Evolutionary conservation across 2,113 vertebrate genomes (phyloP).

Genomic region (Xyrauchen texanus): DNA sequence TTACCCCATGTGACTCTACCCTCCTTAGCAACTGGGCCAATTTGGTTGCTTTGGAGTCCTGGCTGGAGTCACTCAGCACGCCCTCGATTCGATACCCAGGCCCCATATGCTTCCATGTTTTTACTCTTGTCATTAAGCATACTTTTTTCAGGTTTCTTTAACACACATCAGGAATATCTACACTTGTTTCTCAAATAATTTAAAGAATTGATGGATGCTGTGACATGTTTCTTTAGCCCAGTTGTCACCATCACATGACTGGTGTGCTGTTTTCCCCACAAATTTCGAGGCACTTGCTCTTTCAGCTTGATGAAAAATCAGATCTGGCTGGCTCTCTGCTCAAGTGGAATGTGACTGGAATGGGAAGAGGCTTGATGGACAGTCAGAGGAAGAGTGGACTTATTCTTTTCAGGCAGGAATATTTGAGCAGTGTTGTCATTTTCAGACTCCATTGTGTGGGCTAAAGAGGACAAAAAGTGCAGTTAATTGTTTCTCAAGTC

Average conservation of each 20-base stretch:
- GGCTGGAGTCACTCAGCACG: no score
- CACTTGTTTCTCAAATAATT: no score
- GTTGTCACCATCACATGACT: not conserved
- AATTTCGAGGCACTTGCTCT: not conserved
- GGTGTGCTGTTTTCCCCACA: not conserved
- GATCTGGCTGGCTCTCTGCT: not conserved
- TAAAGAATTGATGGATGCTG: no score
- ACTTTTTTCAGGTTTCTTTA: no score
- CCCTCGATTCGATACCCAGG: no score
- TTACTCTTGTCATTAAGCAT: no score
- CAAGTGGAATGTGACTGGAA: constrained; percentile 25
- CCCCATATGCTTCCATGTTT: no score
- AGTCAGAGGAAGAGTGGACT: constrained; percentile 4
- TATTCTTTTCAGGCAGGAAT: constrained; percentile 12
- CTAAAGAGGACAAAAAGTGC: not conserved
- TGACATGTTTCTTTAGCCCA: not conserved
- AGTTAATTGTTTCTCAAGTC: not conserved
- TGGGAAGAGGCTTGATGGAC: constrained; percentile 20
- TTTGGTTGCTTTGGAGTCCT: no score
- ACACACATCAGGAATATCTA: no score
- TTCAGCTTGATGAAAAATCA: not conserved
- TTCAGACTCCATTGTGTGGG: constrained; percentile 8
- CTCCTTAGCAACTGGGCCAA: no score
- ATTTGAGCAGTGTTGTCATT: constrained; percentile 13
- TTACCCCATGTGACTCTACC: no score